These are phyloP conservation scores for Psittacula derbiana DNA, from an alignment of 2,797 vertebrate genomes.

Conservation along the genomic window DNA sequence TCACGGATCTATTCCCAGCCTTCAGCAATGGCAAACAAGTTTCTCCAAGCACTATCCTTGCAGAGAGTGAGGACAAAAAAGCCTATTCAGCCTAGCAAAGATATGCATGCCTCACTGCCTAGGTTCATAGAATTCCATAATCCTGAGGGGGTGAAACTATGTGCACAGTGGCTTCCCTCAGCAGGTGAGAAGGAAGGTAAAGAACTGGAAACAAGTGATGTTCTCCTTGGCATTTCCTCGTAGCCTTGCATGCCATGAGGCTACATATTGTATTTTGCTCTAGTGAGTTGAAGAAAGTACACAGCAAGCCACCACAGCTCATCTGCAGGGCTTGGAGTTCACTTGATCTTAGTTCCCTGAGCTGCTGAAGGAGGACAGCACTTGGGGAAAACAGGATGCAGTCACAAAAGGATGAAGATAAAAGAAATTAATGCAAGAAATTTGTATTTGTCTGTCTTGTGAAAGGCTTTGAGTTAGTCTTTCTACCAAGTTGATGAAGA, in stretches of 20 bases:
- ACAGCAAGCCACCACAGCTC: background rate
- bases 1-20: background rate
- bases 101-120: background rate
- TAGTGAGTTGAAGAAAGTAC: background rate
- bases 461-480: background rate
- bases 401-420: background rate
- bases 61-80: background rate
- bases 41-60: background rate
- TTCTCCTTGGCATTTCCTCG: background rate
- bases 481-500: background rate
- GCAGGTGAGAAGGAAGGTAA: background rate
- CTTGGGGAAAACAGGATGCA: background rate
- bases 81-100: background rate
- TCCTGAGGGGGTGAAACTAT: background rate
- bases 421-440: background rate
- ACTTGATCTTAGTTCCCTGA: background rate
- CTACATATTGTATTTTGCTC: background rate
- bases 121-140: background rate
- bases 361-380: background rate
- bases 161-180: background rate
- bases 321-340: background rate
- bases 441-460: background rate
- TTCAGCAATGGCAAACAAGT: background rate
- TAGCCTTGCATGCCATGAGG: background rate
- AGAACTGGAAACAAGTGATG: fast-evolving